A percentile compares a stretch with the other conserved stretches of the same genome.
Conservation (phyloP, 2,888 invertebrate genomes). For the Celastrina argiolus region DNA sequence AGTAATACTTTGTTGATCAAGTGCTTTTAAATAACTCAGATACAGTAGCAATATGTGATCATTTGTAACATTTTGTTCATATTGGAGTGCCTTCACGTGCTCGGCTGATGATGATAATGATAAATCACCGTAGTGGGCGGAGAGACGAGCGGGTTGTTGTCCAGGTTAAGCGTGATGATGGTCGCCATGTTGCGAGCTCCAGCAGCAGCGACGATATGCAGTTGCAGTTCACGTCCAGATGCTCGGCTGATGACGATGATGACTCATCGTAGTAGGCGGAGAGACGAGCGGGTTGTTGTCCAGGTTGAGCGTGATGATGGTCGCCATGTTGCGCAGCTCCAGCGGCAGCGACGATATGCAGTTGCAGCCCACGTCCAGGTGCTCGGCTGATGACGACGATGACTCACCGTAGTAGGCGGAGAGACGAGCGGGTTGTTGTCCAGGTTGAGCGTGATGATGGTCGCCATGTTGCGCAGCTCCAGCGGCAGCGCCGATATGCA, state of each 20-base stretch:
- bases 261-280: conserved; percentile 93
- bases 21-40: not conserved
- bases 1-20: not conserved
- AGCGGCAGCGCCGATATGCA: no score
- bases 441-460: conserved; percentile 87
- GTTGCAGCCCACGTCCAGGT: conserved; percentile 94
- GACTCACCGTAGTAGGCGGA: conserved; percentile 91
- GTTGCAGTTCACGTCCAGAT: no score
- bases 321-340: conserved; percentile 91
- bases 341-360: conserved; percentile 92
- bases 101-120: no score
- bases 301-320: conserved; percentile 87
- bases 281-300: conserved; percentile 94
- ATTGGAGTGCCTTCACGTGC: no score
- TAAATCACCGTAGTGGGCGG: conserved; percentile 90
- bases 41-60: no score
- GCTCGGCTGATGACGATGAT: conserved; percentile 47
- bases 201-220: no score
- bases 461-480: conserved; percentile 83
- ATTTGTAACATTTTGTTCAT: no score
- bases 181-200: conserved; percentile 91
- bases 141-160: conserved; percentile 88
- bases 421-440: conserved; percentile 94
- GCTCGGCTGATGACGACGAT: no score
- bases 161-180: conserved; percentile 87